phyloP scores from a whole-genome alignment of 2,888 invertebrate species.

The Cacoxenus indagator region DNA sequence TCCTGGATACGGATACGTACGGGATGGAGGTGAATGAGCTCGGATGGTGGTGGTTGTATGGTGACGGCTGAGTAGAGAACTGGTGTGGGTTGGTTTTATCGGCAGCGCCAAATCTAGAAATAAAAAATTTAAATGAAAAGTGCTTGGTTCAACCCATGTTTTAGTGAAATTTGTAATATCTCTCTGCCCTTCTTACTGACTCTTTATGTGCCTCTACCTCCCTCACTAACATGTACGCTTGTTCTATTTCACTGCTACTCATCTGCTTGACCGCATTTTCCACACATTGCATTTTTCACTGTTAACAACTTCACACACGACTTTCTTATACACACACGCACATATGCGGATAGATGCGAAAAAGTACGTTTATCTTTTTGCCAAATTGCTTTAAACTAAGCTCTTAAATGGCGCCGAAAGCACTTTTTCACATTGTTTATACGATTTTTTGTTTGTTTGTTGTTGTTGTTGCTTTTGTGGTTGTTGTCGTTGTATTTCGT shows the following conservation, averaged over 20 bases:
- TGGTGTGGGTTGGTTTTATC: too few species aligned
- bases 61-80: too few species aligned
- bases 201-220: background rate
- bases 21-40: too few species aligned
- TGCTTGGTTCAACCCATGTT: conserved; percentile 13
- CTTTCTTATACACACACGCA: background rate
- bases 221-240: conserved; percentile 12
- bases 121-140: conserved; percentile 39
- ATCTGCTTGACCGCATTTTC: conserved; percentile 48
- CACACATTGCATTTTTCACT: conserved; percentile 48
- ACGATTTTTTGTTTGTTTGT: background rate
- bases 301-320: conserved; percentile 42
- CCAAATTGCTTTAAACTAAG: conserved; percentile 59
- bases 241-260: background rate
- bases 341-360: conserved; percentile 30
- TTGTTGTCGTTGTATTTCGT: too few species aligned
- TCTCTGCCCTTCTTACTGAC: background rate
- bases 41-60: too few species aligned
- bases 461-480: too few species aligned
- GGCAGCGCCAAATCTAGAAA: conserved; percentile 54
- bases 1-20: too few species aligned
- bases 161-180: too few species aligned
- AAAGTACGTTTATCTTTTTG: conserved; percentile 37
- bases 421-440: conserved; percentile 40
- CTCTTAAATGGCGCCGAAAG: conserved; percentile 55